Base-by-base conservation (phyloP, 2,888 invertebrate species). In the Nephrotoma flavescens region DNA sequence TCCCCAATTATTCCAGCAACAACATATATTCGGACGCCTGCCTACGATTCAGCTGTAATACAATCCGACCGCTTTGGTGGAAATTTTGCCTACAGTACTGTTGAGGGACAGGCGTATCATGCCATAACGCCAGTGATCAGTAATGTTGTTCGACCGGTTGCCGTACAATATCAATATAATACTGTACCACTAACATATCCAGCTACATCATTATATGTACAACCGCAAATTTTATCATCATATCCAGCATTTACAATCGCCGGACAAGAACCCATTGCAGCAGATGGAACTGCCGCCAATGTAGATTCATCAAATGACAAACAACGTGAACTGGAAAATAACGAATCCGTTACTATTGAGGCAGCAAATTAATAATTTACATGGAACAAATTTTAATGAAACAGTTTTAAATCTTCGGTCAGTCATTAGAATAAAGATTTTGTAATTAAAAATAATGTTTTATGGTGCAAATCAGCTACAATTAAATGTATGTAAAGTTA, bases 321-420 rank as follows among this genome's bases (percentile, higher is more conserved):
- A 4, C 87, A 89, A 86, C 88, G 88, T 85, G 88, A 88, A 41
- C 87, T 88, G n/a, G 87, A 89, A 57, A 90, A 90, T 87, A 89
- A 89, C 31, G 90, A 90, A 87, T 89, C 89, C 83, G 89, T 90
- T 57, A 88, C 89, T 52, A 88, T 90, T 42, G 90, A 90, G 86
- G 88, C 90, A 9, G 89, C 89, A 86, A 89, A 88, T 88, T 86
- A 41, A 44, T 57, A 52, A 41, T 15, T 31, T 5, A 71, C 31
- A 71, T 31, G 71, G 11, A 19, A 31, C 7, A 19, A 31, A 71
- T 31, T 15, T 83, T 47, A 86, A 44, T 42, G 6, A 2, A 85
- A 42, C 11, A 90, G 92, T 6, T 97, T 96, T 97, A 97, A 57
- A 5, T 6, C 19, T 71, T 71, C 31, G 71, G 31, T 31, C 71